These are phyloP conservation scores for Drosophila busckii DNA, from an alignment of 1,140 invertebrate genomes.

Conservation along the genomic window DNA sequence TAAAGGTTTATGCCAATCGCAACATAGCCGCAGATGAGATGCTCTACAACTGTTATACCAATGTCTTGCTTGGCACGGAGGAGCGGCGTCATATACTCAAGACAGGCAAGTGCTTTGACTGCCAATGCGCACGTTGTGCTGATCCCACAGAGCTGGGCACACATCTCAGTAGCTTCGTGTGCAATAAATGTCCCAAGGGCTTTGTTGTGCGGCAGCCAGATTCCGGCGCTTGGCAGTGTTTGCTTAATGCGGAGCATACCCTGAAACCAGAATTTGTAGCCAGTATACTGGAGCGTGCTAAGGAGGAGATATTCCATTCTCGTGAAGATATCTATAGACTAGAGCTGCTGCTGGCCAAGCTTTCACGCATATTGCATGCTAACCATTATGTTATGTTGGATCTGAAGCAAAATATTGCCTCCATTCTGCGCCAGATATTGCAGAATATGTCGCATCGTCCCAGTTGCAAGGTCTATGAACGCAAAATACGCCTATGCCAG, in stretches of 20 bases:
- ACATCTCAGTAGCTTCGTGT: conserved; percentile 84
- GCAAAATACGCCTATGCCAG: conserved; percentile 83
- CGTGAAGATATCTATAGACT: conserved; percentile 78
- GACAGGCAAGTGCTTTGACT: conserved; percentile 87
- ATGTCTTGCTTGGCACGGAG: conserved; percentile 84
- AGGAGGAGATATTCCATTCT: conserved; percentile 73
- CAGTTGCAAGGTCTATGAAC: conserved; percentile 81
- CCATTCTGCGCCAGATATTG: conserved; percentile 80
- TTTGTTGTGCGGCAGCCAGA: conserved; percentile 44
- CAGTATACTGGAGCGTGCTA: conserved; percentile 77
- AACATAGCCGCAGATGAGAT: conserved; percentile 82
- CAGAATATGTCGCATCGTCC: conserved; percentile 80
- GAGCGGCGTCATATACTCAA: conserved; percentile 83
- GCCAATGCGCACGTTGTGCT: conserved; percentile 83
- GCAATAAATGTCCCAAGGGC: conserved; percentile 78
- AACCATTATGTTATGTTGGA: conserved; percentile 84
- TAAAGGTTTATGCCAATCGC: conserved; percentile 83
- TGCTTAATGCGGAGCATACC: conserved; percentile 45
- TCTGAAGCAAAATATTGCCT: conserved; percentile 84
- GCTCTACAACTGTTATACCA: conserved; percentile 88
- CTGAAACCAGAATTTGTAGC: conserved; percentile 47
- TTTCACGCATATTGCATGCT: conserved; percentile 81
- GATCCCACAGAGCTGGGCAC: conserved; percentile 86
- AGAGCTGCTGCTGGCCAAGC: conserved; percentile 82
- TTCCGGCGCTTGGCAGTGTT: conserved; percentile 53